Base-by-base conservation (phyloP, 2,113 vertebrate species). In the Vidua macroura region DNA sequence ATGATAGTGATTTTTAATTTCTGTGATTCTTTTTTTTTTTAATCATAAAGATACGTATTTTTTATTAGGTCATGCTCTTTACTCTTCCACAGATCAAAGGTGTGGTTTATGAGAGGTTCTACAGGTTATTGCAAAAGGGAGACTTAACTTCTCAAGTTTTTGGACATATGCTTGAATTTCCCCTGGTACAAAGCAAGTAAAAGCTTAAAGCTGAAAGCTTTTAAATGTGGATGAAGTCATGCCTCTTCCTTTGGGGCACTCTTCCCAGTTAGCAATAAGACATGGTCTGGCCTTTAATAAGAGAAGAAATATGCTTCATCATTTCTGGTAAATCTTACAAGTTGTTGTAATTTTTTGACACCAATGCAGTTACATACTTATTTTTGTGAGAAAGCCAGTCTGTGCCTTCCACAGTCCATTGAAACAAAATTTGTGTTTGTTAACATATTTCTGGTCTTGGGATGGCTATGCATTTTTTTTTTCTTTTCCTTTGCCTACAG, bases 191-290 rank as follows among this genome's bases (percentile, higher is more conserved):
- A 56, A 70, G 46, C 60, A 94, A 80, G 89, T 90, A 77, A 90
- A 91, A 95, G 15, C 35, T 52, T 37, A 76, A 58, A 91, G 62
- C 77, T 92, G 81, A 87, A 85, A 92, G 74, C 82, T 95, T 96
- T 92, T 84, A 76, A 76, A 46, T 55, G 53, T 67, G 56, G 67
- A 90, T 96, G 84, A 92, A 86, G 59, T 96, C 55, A 91, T 93
- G 78, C 78, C 37, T 93, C 67, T 89, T 83, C 5, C 2, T 66
- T 70, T 88, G 82, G 85, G 92, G 68, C 59, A 44, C 68, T 92
- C 76, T 87, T 95, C 81, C 46, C 73, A 41, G 41, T 81, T 85
- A 69, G 82, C 80, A 92, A 4, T 76, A 88, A 90, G 75, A 43
- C 27, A 28, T 48, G 55, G 52, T 64, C 43, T 92, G 81, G 74